Base-by-base conservation (phyloP, 2,113 vertebrate species). In the Oostethus manadensis region DNA sequence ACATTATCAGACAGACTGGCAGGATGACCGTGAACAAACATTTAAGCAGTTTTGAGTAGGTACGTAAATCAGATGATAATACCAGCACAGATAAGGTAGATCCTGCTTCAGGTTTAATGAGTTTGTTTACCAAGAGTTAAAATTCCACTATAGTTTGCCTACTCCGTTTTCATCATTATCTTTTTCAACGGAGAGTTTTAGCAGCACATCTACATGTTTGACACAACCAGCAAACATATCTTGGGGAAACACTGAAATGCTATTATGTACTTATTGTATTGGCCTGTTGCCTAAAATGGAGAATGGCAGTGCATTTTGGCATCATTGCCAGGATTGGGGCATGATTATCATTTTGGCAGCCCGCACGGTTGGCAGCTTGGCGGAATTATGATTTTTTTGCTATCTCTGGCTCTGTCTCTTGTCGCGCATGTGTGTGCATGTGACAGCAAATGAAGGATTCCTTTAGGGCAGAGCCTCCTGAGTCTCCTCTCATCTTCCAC, bases 321-420 rank as follows among this genome's bases (percentile, higher is more conserved):
- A 79, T 62, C 64, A 68, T 73, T 72, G 75, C 58, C 44, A 53
- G 68, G 71, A 67, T 77, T 83, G 8, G 8, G 67, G 77, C 73
- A 81, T 76, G 73, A 86, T 84, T 75, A 84, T 87, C 68, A 73
- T 79, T 76, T 76, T 85, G 82, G 84, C 80, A 78, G 78, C 71
- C 58, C 56, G 44, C 57, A 57, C 21, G 49, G 44, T 72, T 86
- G 80, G 82, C 84, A 76, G 72, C 18, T 9, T 5, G 33, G 65
- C 56, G 64, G 67, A 77, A 70, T 76, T 51, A 65, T 77, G 76
- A 66, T 26, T 50, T 72, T 66, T 64, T 66, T 18, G 23, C 64
- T 59, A 50, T 56, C 29, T 33, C 44, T 60, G 15, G 33, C 18
- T 71, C 38, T 51, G 35, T 61, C 60, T 71, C 62, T 62, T 23